phyloP scores from a whole-genome alignment of 2,888 invertebrate species.

The Stenichneumon culpator region DNA sequence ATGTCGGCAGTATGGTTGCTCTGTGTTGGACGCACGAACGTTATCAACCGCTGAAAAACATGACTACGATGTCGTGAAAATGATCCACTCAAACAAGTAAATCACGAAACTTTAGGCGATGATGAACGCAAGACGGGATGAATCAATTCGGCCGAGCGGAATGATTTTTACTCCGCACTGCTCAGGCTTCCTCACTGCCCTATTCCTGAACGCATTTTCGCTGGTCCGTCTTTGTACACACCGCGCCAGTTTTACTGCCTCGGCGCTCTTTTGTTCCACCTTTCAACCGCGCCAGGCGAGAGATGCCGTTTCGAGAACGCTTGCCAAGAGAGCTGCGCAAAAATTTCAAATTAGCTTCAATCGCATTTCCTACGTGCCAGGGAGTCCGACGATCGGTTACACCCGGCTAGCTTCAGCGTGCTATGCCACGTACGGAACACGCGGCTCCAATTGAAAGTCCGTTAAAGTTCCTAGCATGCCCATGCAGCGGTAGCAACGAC shows the following conservation, averaged over 20 bases:
- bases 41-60: background rate
- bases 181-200: background rate
- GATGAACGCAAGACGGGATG: background rate
- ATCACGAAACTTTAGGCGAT: background rate
- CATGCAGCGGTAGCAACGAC: background rate
- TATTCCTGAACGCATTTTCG: constrained; percentile 21
- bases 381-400: constrained; percentile 56
- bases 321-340: constrained; percentile 70
- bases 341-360: constrained; percentile 84
- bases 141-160: background rate
- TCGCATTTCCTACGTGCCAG: constrained; percentile 80
- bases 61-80: background rate
- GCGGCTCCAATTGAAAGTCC: constrained; percentile 68
- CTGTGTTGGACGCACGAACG: background rate
- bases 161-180: background rate
- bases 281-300: constrained; percentile 68
- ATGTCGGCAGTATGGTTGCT: background rate
- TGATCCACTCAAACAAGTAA: background rate
- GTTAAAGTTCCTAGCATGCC: constrained; percentile 66
- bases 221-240: constrained; percentile 31
- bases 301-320: constrained; percentile 62
- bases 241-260: constrained; percentile 40
- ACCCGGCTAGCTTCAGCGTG: constrained; percentile 52
- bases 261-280: constrained; percentile 66
- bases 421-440: constrained; percentile 63